These are phyloP conservation scores for Luehdorfia chinensis DNA, from an alignment of 1,140 invertebrate species.

Conservation along the genomic window DNA sequence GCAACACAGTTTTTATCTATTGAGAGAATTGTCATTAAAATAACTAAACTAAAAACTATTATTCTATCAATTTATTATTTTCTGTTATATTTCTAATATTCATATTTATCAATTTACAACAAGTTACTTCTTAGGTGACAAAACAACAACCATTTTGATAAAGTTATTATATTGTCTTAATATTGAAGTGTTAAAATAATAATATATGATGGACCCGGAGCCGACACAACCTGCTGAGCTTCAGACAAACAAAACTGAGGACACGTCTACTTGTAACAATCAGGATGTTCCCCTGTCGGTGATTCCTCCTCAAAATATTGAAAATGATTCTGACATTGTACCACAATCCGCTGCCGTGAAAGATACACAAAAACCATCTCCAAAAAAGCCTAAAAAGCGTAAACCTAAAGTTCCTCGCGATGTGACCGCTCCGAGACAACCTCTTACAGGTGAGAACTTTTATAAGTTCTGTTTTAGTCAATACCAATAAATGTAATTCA, in stretches of 20 bases:
- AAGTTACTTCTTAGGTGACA: too few species aligned
- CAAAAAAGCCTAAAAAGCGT: constrained; percentile 81
- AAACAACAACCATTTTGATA: too few species aligned
- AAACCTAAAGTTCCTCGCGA: constrained; percentile 82
- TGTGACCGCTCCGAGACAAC: constrained; percentile 84
- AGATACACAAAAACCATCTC: constrained; percentile 50
- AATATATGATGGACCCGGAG: constrained; percentile 7
- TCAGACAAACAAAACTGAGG: constrained; percentile 22
- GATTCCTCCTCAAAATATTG: constrained; percentile 7
- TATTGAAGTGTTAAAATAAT: too few species aligned
- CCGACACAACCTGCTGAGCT: neutral
- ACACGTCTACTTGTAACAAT: constrained; percentile 21
- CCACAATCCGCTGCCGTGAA: constrained; percentile 23
- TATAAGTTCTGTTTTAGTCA: neutral
- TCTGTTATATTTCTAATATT: too few species aligned
- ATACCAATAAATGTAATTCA: too few species aligned
- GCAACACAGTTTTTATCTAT: too few species aligned
- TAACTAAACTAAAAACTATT: too few species aligned
- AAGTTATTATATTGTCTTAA: too few species aligned
- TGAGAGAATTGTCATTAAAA: too few species aligned
- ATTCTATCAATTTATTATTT: too few species aligned
- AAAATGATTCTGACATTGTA: constrained; percentile 22
- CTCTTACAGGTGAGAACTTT: constrained; percentile 80
- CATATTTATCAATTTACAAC: too few species aligned
- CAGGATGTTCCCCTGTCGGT: constrained; percentile 12